Percentiles rank a stretch among this genome's conserved stretches.
These are phyloP conservation scores for Meloidogyne floridensis DNA, from an alignment of 1,140 invertebrate genomes.

Conservation along the genomic window DNA sequence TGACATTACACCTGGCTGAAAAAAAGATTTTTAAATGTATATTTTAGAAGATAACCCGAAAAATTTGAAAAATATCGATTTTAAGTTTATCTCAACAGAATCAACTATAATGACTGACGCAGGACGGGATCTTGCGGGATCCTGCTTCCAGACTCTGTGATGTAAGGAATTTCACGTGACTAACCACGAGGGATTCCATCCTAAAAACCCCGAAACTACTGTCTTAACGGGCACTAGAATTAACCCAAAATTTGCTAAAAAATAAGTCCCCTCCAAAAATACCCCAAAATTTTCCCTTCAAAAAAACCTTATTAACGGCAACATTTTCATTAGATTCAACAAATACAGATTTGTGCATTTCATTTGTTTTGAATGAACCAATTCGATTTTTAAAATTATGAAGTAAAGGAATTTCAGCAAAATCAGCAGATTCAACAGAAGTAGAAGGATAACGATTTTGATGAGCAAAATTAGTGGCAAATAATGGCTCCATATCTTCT, in stretches of 20 bases:
- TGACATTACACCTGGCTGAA: conserved; percentile 29
- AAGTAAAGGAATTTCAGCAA: conserved; percentile 5
- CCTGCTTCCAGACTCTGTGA: too few relatives aligned
- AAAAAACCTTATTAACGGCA: conserved; percentile 8
- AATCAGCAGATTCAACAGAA: conserved; percentile 23
- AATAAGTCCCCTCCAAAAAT: too few relatives aligned
- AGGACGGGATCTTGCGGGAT: too few relatives aligned
- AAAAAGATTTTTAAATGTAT: background rate
- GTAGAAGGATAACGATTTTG: conserved; percentile 29
- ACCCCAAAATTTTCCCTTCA: background rate
- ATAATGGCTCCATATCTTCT: background rate
- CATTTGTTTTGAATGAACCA: background rate
- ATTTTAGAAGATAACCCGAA: background rate
- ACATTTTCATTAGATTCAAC: conserved; percentile 9
- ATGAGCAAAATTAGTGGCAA: conserved; percentile 14
- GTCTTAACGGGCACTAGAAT: too few relatives aligned
- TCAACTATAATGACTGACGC: too few relatives aligned
- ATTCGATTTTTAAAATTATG: conserved; percentile 11
- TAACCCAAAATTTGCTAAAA: too few relatives aligned
- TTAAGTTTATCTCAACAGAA: too few relatives aligned
- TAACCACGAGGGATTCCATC: too few relatives aligned
- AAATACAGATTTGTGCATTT: conserved; percentile 19
- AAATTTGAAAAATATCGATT: conserved; percentile 1
- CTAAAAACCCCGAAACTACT: too few relatives aligned
- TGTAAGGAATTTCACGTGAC: too few relatives aligned